These are phyloP conservation scores for Dreissena rostriformis DNA, from an alignment of 1,140 invertebrate genomes.

Conservation along the genomic window DNA sequence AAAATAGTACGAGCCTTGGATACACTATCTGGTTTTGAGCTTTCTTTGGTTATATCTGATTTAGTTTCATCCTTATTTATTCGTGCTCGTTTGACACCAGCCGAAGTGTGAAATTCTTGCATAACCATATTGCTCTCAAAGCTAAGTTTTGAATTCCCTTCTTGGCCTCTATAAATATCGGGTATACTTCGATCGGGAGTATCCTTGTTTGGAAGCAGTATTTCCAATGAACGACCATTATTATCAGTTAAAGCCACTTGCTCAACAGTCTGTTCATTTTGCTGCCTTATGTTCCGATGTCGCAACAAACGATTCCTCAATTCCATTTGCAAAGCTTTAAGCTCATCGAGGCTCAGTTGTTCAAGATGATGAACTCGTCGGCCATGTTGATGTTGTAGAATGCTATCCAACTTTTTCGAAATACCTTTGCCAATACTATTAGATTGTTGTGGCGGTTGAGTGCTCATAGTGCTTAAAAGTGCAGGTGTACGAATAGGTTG, in stretches of 20 bases:
- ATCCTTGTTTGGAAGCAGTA: too few species aligned
- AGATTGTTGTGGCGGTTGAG: neutral
- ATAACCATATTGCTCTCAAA: neutral
- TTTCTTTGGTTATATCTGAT: neutral
- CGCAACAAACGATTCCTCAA: constrained; percentile 26
- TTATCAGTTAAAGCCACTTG: neutral
- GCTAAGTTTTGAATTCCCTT: neutral
- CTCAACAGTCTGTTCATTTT: neutral
- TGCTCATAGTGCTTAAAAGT: too few species aligned
- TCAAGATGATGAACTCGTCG: constrained; percentile 30
- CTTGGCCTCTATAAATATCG: too few species aligned
- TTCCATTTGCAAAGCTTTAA: constrained; percentile 32
- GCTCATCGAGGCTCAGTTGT: constrained; percentile 24
- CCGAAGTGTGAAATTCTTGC: neutral
- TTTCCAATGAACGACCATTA: neutral
- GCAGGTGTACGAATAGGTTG: too few species aligned
- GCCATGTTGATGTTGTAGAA: constrained; percentile 9
- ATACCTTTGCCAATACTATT: neutral
- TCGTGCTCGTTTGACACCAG: neutral
- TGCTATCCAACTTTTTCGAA: constrained; percentile 27
- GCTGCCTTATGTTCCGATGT: neutral
- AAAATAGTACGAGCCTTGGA: neutral
- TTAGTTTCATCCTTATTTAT: neutral
- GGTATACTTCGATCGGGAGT: too few species aligned
- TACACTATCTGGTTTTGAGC: neutral